These are phyloP conservation scores for Temnothorax rugatulus DNA, from an alignment of 2,888 invertebrate genomes.

Conservation along the genomic window DNA sequence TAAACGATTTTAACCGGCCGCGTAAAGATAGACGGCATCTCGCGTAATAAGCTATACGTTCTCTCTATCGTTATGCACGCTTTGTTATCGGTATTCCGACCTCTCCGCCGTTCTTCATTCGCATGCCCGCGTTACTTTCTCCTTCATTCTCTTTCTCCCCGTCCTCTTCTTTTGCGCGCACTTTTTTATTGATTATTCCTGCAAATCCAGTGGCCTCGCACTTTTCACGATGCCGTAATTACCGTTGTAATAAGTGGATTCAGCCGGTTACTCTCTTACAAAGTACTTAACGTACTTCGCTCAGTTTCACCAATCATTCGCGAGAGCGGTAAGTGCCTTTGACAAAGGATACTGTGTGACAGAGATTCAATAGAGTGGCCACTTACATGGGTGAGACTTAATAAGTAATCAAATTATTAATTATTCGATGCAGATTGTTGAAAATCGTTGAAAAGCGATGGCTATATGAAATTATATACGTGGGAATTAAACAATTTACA, in stretches of 20 bases:
- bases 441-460: background rate
- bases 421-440: background rate
- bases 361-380: conserved; percentile 19
- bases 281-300: conserved; percentile 42
- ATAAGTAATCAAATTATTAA: conserved; percentile 24
- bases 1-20: conserved; percentile 69
- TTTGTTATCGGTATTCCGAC: conserved; percentile 66
- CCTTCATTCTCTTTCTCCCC: background rate
- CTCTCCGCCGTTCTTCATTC: conserved; percentile 13
- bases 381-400: conserved; percentile 37
- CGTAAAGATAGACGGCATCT: conserved; percentile 63
- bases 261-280: conserved; percentile 36
- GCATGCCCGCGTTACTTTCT: conserved; percentile 39
- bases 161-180: conserved; percentile 9
- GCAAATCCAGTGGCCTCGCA: conserved; percentile 24
- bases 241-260: conserved; percentile 61
- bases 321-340: conserved; percentile 11
- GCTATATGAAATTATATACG: background rate
- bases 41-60: conserved; percentile 66
- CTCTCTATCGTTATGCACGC: conserved; percentile 57
- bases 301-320: conserved; percentile 24
- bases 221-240: conserved; percentile 61
- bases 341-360: conserved; percentile 25
- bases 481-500: background rate
- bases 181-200: conserved; percentile 46